A percentile compares a stretch with the other conserved stretches of the same genome.
Evolutionary conservation across 2,888 invertebrate genomes (phyloP).

Genomic region (Chymomyza caudatula): DNA sequence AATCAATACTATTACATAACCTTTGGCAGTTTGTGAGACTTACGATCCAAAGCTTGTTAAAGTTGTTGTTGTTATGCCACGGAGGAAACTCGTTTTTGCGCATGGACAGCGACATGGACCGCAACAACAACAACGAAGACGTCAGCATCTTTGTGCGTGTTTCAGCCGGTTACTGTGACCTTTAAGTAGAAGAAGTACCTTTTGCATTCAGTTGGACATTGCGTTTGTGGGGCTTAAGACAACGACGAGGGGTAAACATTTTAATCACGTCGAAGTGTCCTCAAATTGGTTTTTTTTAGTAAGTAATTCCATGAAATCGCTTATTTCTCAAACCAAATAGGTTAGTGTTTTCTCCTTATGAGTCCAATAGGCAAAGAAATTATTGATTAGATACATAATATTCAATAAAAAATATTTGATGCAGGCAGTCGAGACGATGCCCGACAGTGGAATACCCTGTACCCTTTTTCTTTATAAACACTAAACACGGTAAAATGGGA

Average conservation of each 20-base stretch:
- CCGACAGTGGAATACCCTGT: too few relatives aligned
- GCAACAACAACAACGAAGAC: not conserved
- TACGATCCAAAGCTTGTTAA: not conserved
- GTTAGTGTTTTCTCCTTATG: too few relatives aligned
- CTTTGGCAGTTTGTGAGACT: conserved; percentile 15
- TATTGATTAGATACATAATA: too few relatives aligned
- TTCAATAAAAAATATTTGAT: too few relatives aligned
- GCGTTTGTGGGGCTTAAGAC: not conserved
- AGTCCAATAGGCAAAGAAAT: too few relatives aligned
- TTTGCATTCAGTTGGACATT: conserved; percentile 35
- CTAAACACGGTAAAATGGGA: too few relatives aligned
- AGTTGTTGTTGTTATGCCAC: conserved; percentile 28
- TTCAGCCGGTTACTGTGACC: conserved; percentile 61
- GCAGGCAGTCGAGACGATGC: too few relatives aligned
- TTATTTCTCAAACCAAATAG: too few relatives aligned
- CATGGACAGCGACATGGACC: conserved; percentile 13
- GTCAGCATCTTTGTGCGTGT: conserved; percentile 41
- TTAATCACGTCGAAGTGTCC: not conserved
- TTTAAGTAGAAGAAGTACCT: conserved; percentile 43
- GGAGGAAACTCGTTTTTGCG: conserved; percentile 48
- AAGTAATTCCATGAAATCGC: too few relatives aligned
- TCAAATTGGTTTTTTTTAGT: too few relatives aligned
- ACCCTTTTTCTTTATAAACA: too few relatives aligned
- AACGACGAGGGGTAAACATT: not conserved
- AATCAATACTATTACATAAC: conserved; percentile 60